These are phyloP conservation scores for Apoda limacodes DNA, from an alignment of 2,888 invertebrate genomes.

Conservation along the genomic window DNA sequence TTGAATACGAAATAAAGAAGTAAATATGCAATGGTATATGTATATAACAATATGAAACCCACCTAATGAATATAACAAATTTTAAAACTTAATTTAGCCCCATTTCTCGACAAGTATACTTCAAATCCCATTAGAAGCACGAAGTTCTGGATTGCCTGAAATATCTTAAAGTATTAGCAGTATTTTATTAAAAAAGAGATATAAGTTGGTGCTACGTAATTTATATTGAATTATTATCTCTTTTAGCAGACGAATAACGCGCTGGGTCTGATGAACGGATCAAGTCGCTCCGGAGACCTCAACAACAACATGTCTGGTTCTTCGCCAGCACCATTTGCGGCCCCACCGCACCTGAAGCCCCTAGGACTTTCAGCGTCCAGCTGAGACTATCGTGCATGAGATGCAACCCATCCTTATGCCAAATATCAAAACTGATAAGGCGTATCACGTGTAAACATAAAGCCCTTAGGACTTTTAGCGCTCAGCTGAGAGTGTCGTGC, in stretches of 20 bases:
- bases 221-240: constrained; percentile 9
- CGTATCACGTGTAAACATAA: constrained; percentile 55
- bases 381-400: constrained; percentile 71
- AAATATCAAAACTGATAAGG: constrained; percentile 50
- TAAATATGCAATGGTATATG: too few relatives aligned
- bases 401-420: constrained; percentile 55
- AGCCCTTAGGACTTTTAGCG: constrained; percentile 71
- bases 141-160: not conserved
- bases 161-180: not conserved
- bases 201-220: not conserved
- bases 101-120: too few relatives aligned
- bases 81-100: too few relatives aligned
- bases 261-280: constrained; percentile 68
- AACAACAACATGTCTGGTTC: constrained; percentile 77
- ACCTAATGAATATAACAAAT: too few relatives aligned
- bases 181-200: not conserved
- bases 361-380: constrained; percentile 73
- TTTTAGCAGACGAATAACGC: constrained; percentile 52
- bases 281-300: constrained; percentile 69
- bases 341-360: constrained; percentile 68
- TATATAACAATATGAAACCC: too few relatives aligned
- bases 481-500: constrained; percentile 73
- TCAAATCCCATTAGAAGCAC: too few relatives aligned
- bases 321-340: constrained; percentile 49
- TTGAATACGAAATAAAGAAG: too few relatives aligned